Evolutionary conservation across 2,113 vertebrate species (phyloP).

Genomic region (Fregata magnificens): DNA sequence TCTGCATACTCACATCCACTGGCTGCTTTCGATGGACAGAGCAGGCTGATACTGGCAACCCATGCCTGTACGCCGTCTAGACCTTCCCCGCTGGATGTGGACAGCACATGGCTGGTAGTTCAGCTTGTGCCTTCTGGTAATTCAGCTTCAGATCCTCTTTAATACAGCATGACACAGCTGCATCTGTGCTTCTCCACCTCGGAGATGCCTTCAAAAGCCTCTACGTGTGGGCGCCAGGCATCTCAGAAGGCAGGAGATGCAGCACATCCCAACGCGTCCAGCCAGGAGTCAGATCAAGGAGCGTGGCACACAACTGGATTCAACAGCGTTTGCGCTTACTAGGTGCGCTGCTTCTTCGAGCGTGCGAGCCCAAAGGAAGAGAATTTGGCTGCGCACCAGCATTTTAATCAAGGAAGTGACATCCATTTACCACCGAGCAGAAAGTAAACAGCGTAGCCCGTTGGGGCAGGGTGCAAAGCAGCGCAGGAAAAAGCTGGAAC

Average conservation of each 20-base stretch:
- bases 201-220: not conserved
- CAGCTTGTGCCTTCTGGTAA: not conserved
- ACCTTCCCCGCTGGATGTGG: rapidly evolving
- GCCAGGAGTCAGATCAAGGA: not conserved
- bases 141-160: not conserved
- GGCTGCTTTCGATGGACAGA: not conserved
- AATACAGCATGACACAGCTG: not conserved
- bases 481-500: not conserved
- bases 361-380: not conserved
- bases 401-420: constrained; percentile 55
- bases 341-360: not conserved
- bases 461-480: not conserved
- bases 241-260: not conserved
- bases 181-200: not conserved
- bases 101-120: rapidly evolving
- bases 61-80: rapidly evolving
- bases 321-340: rapidly evolving
- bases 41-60: not conserved
- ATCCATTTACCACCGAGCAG: constrained; percentile 6
- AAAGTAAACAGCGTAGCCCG: constrained; percentile 16
- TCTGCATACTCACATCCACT: not conserved
- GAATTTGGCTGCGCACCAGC: constrained; percentile 1
- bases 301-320: not conserved
- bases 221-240: rapidly evolving
- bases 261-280: rapidly evolving